Evolutionary conservation across 2,113 vertebrate species (phyloP).

Genomic region (Pteronura brasiliensis): DNA sequence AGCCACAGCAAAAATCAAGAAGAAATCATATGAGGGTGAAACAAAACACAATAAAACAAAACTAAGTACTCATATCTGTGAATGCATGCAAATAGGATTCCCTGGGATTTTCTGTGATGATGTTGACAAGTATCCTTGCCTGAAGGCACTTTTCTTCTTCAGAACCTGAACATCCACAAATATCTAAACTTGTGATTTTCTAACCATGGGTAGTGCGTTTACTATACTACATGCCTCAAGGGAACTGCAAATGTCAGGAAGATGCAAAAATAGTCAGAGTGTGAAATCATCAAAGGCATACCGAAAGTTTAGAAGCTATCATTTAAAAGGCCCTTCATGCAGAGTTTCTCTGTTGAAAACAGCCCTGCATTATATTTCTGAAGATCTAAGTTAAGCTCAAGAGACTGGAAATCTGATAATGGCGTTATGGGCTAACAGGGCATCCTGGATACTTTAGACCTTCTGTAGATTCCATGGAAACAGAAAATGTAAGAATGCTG

Average conservation of each 20-base stretch:
- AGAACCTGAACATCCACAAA: slow-evolving; percentile 70
- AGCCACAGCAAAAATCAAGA: not conserved
- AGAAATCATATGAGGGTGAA: not conserved
- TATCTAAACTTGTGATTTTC: slow-evolving; percentile 80
- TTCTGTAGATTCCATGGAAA: slow-evolving; percentile 79
- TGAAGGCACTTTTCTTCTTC: slow-evolving; percentile 43
- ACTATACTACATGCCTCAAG: slow-evolving; percentile 75
- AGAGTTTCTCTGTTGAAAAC: slow-evolving; percentile 80
- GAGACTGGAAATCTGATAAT: slow-evolving; percentile 82
- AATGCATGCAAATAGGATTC: not conserved
- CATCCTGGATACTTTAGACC: slow-evolving; percentile 77
- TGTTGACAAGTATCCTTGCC: slow-evolving; percentile 60
- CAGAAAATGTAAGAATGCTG: slow-evolving; percentile 69
- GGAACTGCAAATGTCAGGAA: slow-evolving; percentile 79
- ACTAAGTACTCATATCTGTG: not conserved
- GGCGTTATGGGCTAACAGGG: slow-evolving; percentile 75
- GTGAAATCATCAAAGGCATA: slow-evolving; percentile 81
- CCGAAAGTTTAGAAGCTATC: slow-evolving; percentile 79
- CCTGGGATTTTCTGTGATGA: not conserved
- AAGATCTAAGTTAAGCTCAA: slow-evolving; percentile 81
- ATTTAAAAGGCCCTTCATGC: slow-evolving; percentile 77
- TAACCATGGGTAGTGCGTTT: slow-evolving; percentile 69
- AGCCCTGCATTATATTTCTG: slow-evolving; percentile 70
- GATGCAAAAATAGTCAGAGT: slow-evolving; percentile 79
- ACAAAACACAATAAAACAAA: not conserved